phyloP scores from a whole-genome alignment of 2,113 vertebrate genomes.

The Emberiza fucata region DNA sequence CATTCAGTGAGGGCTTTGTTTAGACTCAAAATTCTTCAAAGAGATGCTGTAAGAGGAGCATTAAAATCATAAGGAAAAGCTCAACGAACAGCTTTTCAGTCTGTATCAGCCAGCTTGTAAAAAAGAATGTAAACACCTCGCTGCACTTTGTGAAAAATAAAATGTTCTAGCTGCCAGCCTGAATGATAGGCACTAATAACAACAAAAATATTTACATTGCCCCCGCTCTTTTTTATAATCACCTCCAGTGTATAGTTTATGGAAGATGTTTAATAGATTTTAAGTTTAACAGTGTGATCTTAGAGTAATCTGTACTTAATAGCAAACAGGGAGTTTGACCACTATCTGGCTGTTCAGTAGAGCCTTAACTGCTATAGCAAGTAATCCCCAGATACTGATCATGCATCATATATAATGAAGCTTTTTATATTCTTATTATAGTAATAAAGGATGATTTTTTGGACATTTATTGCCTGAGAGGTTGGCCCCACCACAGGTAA shows the following conservation, averaged over 20 bases:
- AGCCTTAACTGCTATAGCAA: background rate
- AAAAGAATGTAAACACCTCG: background rate
- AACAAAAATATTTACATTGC: background rate
- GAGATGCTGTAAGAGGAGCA: background rate
- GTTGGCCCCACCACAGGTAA: background rate
- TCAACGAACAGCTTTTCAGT: background rate
- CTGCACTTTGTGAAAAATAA: background rate
- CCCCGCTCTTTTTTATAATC: background rate
- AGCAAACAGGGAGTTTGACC: background rate
- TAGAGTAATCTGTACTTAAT: background rate
- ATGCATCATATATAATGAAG: background rate
- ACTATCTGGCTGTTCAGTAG: background rate
- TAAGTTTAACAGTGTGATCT: background rate
- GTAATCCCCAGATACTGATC: background rate
- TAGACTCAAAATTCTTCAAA: conserved; percentile 12
- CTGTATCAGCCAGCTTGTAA: background rate
- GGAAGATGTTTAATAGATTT: background rate
- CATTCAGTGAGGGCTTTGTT: background rate
- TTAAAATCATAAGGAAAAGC: background rate
- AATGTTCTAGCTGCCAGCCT: background rate
- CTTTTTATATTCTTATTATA: background rate
- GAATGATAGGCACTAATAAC: background rate
- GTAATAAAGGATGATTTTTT: background rate
- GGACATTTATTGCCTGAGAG: background rate
- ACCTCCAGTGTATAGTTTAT: background rate